These are phyloP conservation scores for Lampropteryx suffumata DNA, from an alignment of 2,888 invertebrate species.

Conservation along the genomic window DNA sequence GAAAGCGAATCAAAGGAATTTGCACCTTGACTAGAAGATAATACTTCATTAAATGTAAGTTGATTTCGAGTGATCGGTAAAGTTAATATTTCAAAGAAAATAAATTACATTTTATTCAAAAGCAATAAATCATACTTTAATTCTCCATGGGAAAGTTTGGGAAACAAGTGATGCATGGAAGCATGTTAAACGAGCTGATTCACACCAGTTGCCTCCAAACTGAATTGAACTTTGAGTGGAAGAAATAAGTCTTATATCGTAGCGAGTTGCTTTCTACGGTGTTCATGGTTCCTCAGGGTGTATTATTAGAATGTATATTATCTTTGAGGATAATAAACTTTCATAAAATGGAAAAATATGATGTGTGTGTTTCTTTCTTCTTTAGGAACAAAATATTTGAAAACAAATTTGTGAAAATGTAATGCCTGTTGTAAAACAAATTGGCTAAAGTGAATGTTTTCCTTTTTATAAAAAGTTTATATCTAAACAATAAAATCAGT, in stretches of 20 bases:
- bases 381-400: too few relatives aligned
- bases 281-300: not conserved
- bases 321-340: too few relatives aligned
- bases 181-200: constrained; percentile 5
- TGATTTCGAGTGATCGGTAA: not conserved
- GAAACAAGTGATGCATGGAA: constrained; percentile 7
- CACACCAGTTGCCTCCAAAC: not conserved
- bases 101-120: constrained; percentile 1
- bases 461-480: too few relatives aligned
- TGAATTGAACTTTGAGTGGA: constrained; percentile 1
- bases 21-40: too few relatives aligned
- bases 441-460: too few relatives aligned
- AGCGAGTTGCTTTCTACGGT: not conserved
- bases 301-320: not conserved
- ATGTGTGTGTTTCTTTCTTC: too few relatives aligned
- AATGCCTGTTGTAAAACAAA: too few relatives aligned
- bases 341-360: too few relatives aligned
- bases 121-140: not conserved
- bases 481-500: too few relatives aligned
- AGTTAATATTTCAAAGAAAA: not conserved
- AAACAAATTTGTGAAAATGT: too few relatives aligned
- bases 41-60: too few relatives aligned
- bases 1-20: too few relatives aligned
- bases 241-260: constrained; percentile 1
- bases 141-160: constrained; percentile 1